Base-by-base conservation (phyloP, 2,113 vertebrate genomes). In the Hippocampus barbouri region DNA sequence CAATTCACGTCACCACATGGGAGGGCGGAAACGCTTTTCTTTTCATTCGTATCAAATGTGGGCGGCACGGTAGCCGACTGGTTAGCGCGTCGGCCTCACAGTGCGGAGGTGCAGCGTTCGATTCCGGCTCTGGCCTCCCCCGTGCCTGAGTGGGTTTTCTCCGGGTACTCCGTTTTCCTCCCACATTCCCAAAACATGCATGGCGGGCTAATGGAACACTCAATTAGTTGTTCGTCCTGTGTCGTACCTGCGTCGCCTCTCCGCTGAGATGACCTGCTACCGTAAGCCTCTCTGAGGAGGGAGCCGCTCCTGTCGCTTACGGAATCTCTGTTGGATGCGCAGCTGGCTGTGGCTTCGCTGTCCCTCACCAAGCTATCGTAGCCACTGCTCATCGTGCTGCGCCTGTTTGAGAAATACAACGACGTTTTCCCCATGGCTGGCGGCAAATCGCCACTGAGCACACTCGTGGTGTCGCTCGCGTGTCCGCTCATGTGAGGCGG, bases 381-480 rank as follows among this genome's bases (percentile, higher is more conserved):
- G 12, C 97, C 96, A 0, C 97, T 98, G 92, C 87, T 92, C 72
- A 92, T 86, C 71, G 79, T 18, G 66, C 97, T 99, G 72, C 93
- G 95, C 4, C 97, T 93, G 0, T 95, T 96, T 71, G 96, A 95
- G 76, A 97, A 98, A 71, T 98, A 94, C 34, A 99, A 90, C 0
- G 96, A 93, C 0, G 97, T 98, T 88, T 97, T 97, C 34, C 96
- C 96, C 97, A 99, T 99, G 77, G 97, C 97, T 0, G 97, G 97
- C 0, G 97, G 97, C 25, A 99, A 87, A 84, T 98, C 97, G 7
- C 97, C 97, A 0, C 97, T 99, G 76, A 99, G 86, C 62, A 99
- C 94, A 2, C 97, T 99, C 79, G 97, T 99, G 87, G 95, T 97
- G 89, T 98, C 97, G 0, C 97, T 99, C 0, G 94, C 94, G 0